Evolutionary conservation across 2,113 vertebrate species (phyloP).

Genomic region (Fregata magnificens): DNA sequence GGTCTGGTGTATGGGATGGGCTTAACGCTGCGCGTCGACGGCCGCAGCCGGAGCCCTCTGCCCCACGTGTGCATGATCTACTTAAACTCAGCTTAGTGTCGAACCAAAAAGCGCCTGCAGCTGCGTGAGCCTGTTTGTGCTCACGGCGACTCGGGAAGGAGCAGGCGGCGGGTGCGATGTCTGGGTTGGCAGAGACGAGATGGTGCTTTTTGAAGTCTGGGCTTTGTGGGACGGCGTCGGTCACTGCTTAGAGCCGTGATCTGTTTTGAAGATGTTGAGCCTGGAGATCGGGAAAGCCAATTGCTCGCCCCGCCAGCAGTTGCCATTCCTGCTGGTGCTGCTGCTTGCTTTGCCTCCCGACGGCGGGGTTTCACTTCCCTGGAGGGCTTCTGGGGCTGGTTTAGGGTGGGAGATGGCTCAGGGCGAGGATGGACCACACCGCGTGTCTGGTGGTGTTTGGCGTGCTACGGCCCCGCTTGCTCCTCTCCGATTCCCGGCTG

Average conservation of each 20-base stretch:
- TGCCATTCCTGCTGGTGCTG: not conserved
- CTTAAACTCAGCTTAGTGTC: not conserved
- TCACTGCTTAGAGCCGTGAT: not conserved
- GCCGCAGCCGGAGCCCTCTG: not conserved
- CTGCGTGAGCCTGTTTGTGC: not conserved
- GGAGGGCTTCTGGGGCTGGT: not conserved
- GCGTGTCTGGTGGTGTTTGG: rapidly evolving
- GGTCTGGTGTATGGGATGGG: not conserved
- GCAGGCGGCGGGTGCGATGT: rapidly evolving
- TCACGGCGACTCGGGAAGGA: rapidly evolving
- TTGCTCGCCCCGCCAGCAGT: not conserved
- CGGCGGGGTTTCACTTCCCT: not conserved
- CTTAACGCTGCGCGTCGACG: rapidly evolving
- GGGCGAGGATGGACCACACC: not conserved
- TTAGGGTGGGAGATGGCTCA: not conserved
- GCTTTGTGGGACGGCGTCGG: rapidly evolving
- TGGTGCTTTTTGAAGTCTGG: not conserved
- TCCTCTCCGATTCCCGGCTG: not conserved
- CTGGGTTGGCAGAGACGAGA: not conserved
- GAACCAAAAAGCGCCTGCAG: not conserved
- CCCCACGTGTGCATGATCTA: rapidly evolving
- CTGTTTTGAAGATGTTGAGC: not conserved
- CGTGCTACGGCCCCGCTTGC: not conserved
- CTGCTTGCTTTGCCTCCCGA: not conserved
- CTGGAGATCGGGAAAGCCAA: not conserved